Base-by-base conservation (phyloP, 2,113 vertebrate species). In the Pygoscelis adeliae region DNA sequence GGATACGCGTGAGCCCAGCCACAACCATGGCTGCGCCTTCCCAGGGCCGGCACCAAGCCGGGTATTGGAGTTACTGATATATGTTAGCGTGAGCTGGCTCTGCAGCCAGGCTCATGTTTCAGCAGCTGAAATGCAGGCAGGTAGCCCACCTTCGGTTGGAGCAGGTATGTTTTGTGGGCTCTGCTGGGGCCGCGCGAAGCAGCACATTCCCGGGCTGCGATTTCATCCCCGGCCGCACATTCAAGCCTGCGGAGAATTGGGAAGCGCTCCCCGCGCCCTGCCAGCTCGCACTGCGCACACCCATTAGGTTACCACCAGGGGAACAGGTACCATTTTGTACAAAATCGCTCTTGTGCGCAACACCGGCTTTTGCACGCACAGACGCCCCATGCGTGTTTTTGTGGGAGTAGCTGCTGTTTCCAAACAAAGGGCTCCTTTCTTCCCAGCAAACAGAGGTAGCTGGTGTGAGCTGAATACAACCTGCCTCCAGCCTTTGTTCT, bases 371-470 rank as follows among this genome's bases (percentile, higher is more conserved):
- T 85, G 83, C 62, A 44, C 17, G 1, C 2, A 0, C 46, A 14
- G 84, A 47, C 13, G 6, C 52, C 71, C 79, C 4, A 2, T 2
- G 80, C 7, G 0, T 36, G 84, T 5, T 76, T 87, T 46, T 49
- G 52, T 61, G 82, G 70, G 40, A 90, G 74, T 72, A 79, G 70
- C 73, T 74, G 70, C 78, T 83, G 74, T 38, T 94, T 53, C 92
- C 93, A 90, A 83, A 97, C 90, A 94, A 97, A 97, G 90, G 58
- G 71, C 78, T 97, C 78, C 90, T 90, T 93, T 97, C 87, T 93
- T 91, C 88, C 87, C 74, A 65, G 92, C 85, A 55, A 53, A 42
- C 46, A 36, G 97, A 93, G 82, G 91, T 95, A 52, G 91, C 87
- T 93, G 91, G 84, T 93, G 92, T 49, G 84, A 91, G 87, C 87